Conservation (phyloP, 2,797 vertebrate species). For the Macropus fuliginosus region DNA sequence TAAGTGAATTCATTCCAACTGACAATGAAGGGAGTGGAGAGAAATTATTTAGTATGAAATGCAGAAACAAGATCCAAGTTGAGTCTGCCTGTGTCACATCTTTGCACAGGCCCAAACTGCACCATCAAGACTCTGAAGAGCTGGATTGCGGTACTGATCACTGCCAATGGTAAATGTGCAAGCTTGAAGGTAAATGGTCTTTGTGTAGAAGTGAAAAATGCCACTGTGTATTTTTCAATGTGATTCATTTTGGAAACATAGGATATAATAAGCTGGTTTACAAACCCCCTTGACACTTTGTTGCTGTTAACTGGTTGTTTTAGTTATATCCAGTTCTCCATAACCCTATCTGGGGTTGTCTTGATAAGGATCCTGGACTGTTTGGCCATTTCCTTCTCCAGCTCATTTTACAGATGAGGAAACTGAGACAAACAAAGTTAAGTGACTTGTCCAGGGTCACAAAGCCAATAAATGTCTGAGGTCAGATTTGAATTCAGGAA, state of each 20-base stretch:
- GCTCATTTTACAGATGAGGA: no score
- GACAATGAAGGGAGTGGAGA: neutral
- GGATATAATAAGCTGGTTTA: neutral
- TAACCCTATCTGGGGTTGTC: no score
- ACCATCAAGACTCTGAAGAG: neutral
- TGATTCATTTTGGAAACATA: neutral
- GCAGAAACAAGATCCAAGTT: neutral
- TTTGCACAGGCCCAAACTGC: neutral
- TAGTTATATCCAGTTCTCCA: no score
- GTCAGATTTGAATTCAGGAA: no score
- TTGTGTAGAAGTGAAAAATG: neutral
- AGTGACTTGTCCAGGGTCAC: no score
- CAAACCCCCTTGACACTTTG: neutral
- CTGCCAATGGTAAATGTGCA: neutral
- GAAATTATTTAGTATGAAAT: neutral
- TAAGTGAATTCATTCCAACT: neutral
- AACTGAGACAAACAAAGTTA: no score
- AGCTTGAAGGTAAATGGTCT: neutral
- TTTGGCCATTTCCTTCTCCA: no score
- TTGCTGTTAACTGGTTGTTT: no score
- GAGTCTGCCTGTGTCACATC: neutral
- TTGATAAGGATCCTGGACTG: no score
- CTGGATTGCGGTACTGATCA: rapidly evolving
- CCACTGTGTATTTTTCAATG: neutral
- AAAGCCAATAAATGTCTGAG: no score